Evolutionary conservation across 1,140 invertebrate genomes (phyloP).

Genomic region (Heliconius himera): DNA sequence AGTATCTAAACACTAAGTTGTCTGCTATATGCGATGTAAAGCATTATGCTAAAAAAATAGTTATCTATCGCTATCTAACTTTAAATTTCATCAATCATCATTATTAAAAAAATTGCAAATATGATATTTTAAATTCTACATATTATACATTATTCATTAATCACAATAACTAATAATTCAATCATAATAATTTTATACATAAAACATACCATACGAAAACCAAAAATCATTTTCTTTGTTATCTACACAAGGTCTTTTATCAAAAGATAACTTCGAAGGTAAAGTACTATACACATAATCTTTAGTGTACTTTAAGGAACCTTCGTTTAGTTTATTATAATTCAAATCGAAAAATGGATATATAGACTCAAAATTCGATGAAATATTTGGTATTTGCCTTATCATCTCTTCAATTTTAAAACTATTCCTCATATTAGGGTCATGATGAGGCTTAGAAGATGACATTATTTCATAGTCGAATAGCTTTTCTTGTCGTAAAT

Average conservation of each 20-base stretch:
- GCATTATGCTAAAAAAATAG: no score
- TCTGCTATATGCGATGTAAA: no score
- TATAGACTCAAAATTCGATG: constrained; percentile 6
- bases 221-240: background rate
- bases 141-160: no score
- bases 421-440: constrained; percentile 21
- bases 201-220: background rate
- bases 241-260: background rate
- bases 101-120: no score
- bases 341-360: constrained; percentile 12
- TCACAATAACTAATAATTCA: no score
- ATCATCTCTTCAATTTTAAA: constrained; percentile 47
- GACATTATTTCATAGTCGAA: constrained; percentile 52
- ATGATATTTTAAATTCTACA: no score
- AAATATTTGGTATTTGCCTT: constrained; percentile 54
- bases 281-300: background rate
- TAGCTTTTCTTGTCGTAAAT: constrained; percentile 26
- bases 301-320: background rate
- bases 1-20: no score
- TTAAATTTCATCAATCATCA: no score
- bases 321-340: background rate
- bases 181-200: background rate
- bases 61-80: no score
- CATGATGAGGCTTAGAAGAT: background rate
- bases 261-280: background rate